Evolutionary conservation across 2,113 vertebrate genomes (phyloP).

Genomic region (Amblyornis subalaris): DNA sequence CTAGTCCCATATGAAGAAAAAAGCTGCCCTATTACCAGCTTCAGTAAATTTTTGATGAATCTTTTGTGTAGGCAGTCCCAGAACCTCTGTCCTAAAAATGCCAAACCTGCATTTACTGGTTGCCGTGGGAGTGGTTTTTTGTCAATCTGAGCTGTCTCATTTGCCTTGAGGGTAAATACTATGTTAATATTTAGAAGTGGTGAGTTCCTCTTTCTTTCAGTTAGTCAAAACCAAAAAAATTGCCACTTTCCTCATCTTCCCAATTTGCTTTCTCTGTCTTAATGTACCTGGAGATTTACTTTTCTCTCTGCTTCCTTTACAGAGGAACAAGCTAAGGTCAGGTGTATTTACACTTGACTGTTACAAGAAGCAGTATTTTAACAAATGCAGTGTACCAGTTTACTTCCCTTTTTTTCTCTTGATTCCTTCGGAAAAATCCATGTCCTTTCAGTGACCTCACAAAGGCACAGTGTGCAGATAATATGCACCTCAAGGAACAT

Average conservation of each 20-base stretch:
- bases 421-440: not conserved
- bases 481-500: not conserved
- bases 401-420: not conserved
- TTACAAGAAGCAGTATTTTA: not conserved
- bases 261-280: not conserved
- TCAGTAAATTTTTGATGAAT: constrained; percentile 5
- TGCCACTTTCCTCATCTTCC: not conserved
- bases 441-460: not conserved
- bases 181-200: not conserved
- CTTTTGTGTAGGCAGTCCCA: not conserved
- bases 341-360: not conserved
- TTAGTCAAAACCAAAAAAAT: not conserved
- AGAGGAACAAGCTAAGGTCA: not conserved
- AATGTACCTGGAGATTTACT: not conserved
- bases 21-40: not conserved
- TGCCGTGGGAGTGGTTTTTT: not conserved
- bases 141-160: not conserved
- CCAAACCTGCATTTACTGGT: not conserved
- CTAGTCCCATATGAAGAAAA: not conserved
- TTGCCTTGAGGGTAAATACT: not conserved
- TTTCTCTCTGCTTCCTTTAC: not conserved
- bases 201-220: not conserved
- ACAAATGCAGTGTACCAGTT: not conserved
- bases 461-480: not conserved
- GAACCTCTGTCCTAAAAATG: constrained; percentile 10